phyloP scores from a whole-genome alignment of 2,888 invertebrate species.

The Eilema depressum region DNA sequence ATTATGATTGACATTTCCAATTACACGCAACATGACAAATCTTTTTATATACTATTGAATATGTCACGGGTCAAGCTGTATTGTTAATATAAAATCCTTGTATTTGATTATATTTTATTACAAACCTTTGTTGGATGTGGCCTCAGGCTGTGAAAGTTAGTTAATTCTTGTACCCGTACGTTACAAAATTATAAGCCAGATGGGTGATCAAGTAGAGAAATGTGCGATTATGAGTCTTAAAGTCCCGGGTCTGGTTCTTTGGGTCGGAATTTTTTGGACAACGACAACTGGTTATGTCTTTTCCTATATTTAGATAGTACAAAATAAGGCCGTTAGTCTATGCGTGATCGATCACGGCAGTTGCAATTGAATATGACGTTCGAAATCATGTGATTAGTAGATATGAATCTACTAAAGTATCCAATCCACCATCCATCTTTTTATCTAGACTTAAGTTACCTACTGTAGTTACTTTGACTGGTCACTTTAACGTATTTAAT shows the following conservation, averaged over 20 bases:
- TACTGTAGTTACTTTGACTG: no score
- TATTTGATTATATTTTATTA: constrained; percentile 58
- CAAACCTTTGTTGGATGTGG: constrained; percentile 52
- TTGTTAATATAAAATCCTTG: constrained; percentile 59
- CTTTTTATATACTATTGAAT: constrained; percentile 33
- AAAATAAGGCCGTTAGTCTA: not conserved
- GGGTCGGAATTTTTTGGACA: not conserved
- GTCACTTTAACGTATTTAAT: no score
- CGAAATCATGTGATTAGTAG: not conserved
- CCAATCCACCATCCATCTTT: not conserved
- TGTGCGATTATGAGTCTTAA: not conserved
- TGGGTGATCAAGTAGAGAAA: constrained; percentile 19
- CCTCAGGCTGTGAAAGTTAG: constrained; percentile 58
- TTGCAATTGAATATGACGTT: not conserved
- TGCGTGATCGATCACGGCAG: not conserved
- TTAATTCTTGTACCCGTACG: constrained; percentile 41
- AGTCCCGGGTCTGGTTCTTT: not conserved
- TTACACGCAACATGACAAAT: constrained; percentile 39
- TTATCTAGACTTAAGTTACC: not conserved
- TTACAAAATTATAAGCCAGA: constrained; percentile 42
- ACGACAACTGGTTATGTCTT: not conserved
- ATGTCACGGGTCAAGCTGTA: constrained; percentile 52
- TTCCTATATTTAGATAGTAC: not conserved
- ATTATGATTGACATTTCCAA: constrained; percentile 44
- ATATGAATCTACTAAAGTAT: not conserved